Evolutionary conservation across 1,140 invertebrate genomes (phyloP), one percentile per base, ranked within the genome.

Genomic region (Magallana gigas): DNA sequence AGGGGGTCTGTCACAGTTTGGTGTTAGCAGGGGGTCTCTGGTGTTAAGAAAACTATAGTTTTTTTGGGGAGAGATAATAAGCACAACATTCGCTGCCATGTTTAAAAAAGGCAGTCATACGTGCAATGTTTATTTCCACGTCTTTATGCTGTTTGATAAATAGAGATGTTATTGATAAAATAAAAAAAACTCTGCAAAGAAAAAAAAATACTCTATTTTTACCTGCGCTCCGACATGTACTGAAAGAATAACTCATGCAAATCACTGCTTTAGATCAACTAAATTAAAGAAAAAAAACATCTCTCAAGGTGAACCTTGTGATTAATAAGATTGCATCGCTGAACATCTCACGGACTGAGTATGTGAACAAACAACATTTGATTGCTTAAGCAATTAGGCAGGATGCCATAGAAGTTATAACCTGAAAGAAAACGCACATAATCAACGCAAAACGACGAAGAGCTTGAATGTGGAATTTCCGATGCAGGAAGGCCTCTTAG

Each of bases 331-430:
- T 76, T 48, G 29, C 68, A 76, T 76, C 68, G 23, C 29, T 12
- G 68, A 76, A 76, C 68, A 29, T 12, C 23, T 76, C 68, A 76
- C 36, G 36, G 18, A 29, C 14, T 12, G 68, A 76, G 23, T 76
- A 76, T 76, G 68, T 76, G 68, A 18, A 76, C 68, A 76, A 76
- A 76, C 68, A 76, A 71, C 23, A 29, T 76, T 76, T 76, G 68
- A 76, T 76, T 76, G 29, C 68, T 76, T 12, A 29, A 76, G 68
- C 68, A 76, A 76, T 76, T 76, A 76, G 68, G 68, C 68, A 76
- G 36, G 23, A 23, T 76, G 68, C 68, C 68, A 76, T 76, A 76
- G 18, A 76, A 76, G 29, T 76, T 29, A 76, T 76, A 23, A 36
- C 29, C 23, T 29, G 12, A 76, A 76, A 48, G 36, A 29, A 76